Base-by-base conservation (phyloP, 2,113 vertebrate genomes). In the Thunnus thynnus region DNA sequence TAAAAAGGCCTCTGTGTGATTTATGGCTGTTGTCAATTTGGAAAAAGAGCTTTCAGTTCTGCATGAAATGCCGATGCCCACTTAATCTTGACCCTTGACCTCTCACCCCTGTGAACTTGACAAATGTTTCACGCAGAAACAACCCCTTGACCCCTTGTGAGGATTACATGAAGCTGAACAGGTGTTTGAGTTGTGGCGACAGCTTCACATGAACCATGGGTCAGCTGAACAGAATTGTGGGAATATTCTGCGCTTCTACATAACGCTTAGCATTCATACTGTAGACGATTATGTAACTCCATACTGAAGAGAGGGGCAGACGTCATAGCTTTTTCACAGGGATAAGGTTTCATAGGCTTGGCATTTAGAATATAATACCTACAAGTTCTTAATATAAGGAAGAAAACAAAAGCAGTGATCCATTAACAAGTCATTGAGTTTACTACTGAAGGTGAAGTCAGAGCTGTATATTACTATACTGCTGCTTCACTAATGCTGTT, bases 151-250 rank as follows among this genome's bases (percentile, higher is more conserved):
- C 12, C 18, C 67, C 44, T 46, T 55, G 48, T 55, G 48, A 70
- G 47, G 54, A 25, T 57, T 70, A 50, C 25, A 78, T 79, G 52
- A 44, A 61, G 56, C 41, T 69, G 32, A 81, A 63, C 84, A 86
- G 78, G 67, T 84, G 61, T 58, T 64, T 12, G 32, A 30, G 17
- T 60, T 36, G 56, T 72, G 30, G 22, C 16, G 48, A 27, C 25
- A 25, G 51, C 17, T 55, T 69, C 17, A 68, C 57, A 54, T 18
- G 72, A 64, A 48, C 36, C 76, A 14, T 25, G 76, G 8, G 16
- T 50, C 56, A 76, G 72, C 62, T 18, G 27, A 61, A 46, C 41
- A 25, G 20, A 54, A 22, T 17, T 65, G 36, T 36, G 12, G 48
- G 54, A 13, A 57, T 67, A 36, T 17, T 60, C 64, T 16, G 13